phyloP scores from a whole-genome alignment of 2,113 vertebrate genomes.

The Gallinago media region DNA sequence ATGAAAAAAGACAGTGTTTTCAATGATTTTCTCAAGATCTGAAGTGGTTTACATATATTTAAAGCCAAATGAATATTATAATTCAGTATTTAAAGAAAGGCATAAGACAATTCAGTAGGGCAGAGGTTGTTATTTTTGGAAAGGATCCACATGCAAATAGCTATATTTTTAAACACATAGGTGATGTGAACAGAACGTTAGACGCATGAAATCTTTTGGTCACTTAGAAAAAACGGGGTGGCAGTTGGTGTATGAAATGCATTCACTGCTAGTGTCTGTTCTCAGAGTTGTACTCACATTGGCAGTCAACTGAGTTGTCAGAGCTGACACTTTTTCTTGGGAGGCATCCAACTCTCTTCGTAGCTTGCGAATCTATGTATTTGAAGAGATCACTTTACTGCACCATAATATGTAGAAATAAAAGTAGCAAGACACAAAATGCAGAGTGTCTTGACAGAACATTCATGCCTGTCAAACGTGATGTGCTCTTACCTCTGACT shows the following conservation, averaged over 20 bases:
- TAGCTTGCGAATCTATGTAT: conserved; percentile 90
- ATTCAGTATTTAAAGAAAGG: not conserved
- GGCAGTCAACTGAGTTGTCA: conserved; percentile 95
- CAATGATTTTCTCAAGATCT: not conserved
- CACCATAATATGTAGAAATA: not conserved
- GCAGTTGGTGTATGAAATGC: not conserved
- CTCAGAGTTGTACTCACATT: conserved; percentile 84
- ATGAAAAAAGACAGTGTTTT: not conserved
- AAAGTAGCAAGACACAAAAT: not conserved
- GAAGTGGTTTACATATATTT: not conserved
- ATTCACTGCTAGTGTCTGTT: not conserved
- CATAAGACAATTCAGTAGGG: not conserved
- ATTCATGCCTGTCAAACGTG: not conserved
- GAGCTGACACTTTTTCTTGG: conserved; percentile 96
- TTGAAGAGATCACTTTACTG: conserved; percentile 8
- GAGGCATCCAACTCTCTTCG: conserved; percentile 95
- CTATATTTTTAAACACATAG: not conserved
- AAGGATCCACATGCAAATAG: not conserved
- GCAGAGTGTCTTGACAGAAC: not conserved
- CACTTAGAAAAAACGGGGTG: not conserved
- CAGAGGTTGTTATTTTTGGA: not conserved
- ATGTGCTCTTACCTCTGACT: conserved; percentile 90
- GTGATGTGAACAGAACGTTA: accelerated
- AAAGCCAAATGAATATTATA: not conserved
- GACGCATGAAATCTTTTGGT: not conserved